A percentile compares a stretch with the other conserved stretches of the same genome.
Conservation (phyloP, 2,888 invertebrate genomes). For the Eretmocerus hayati region DNA sequence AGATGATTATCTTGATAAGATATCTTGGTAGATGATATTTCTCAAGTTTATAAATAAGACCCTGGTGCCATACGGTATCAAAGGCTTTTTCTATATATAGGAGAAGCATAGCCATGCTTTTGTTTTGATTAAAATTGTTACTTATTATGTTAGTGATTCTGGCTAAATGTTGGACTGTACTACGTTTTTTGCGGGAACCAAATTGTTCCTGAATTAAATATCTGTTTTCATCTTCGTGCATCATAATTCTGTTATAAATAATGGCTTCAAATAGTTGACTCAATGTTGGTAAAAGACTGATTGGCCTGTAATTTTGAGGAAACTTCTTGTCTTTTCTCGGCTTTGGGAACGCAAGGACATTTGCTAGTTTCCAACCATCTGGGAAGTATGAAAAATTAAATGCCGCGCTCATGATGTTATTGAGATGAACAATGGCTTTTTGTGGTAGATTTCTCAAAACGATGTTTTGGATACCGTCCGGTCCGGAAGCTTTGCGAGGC, state of each 20-base stretch:
- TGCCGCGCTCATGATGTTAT: background rate
- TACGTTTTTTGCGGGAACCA: background rate
- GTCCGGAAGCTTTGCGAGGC: conserved; percentile 13
- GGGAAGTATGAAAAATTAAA: background rate
- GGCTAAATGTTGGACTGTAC: conserved; percentile 8
- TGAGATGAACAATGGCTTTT: background rate
- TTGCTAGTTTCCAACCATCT: background rate
- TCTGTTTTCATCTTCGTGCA: background rate
- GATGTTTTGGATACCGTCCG: conserved; percentile 10
- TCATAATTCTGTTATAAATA: background rate
- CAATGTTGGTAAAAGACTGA: background rate
- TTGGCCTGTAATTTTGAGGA: background rate
- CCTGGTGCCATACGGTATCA: too few relatives aligned
- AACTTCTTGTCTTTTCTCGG: background rate
- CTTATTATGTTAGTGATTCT: too few relatives aligned
- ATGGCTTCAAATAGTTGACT: background rate
- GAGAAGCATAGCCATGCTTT: conserved; percentile 3
- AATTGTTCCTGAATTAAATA: conserved; percentile 1
- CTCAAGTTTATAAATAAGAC: conserved; percentile 14
- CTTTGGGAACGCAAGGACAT: background rate
- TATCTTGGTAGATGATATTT: conserved; percentile 22
- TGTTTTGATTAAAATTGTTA: conserved; percentile 4
- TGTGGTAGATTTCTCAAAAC: conserved; percentile 3
- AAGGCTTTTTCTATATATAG: too few relatives aligned
- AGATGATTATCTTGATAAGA: conserved; percentile 24